phyloP scores from a whole-genome alignment of 2,797 vertebrate genomes.

The Falco biarmicus region DNA sequence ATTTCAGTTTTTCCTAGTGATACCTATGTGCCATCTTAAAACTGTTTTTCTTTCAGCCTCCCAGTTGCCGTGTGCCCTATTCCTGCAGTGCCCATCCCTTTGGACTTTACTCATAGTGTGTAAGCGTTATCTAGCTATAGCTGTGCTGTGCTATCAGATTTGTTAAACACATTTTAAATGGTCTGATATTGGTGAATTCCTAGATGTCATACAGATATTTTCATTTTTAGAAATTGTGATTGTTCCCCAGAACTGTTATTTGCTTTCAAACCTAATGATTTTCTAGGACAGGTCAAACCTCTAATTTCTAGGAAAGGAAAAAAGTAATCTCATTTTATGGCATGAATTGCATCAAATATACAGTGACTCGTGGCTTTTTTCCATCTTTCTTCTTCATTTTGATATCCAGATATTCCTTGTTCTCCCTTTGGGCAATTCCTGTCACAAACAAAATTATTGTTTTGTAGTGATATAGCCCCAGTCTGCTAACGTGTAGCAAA shows the following conservation, averaged over 20 bases:
- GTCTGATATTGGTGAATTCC: background rate
- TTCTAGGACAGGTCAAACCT: background rate
- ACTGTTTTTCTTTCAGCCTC: background rate
- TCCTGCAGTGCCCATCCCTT: fast-evolving
- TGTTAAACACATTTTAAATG: background rate
- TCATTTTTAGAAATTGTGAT: background rate
- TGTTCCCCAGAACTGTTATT: background rate
- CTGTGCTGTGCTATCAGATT: fast-evolving
- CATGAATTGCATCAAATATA: background rate
- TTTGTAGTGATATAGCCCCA: background rate
- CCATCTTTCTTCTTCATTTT: background rate
- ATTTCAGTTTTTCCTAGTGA: background rate
- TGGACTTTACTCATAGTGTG: background rate
- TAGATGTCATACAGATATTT: background rate
- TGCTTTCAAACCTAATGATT: background rate
- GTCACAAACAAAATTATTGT: background rate
- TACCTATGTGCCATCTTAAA: background rate
- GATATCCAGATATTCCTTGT: background rate
- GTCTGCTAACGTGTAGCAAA: background rate
- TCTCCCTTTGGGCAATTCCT: background rate
- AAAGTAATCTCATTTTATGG: background rate
- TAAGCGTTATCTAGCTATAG: fast-evolving
- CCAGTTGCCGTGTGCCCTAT: fast-evolving
- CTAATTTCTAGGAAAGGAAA: background rate
- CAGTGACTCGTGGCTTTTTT: background rate